Evolutionary conservation across 2,888 invertebrate species (phyloP).

Genomic region (Eumacrocentrus americanus): DNA sequence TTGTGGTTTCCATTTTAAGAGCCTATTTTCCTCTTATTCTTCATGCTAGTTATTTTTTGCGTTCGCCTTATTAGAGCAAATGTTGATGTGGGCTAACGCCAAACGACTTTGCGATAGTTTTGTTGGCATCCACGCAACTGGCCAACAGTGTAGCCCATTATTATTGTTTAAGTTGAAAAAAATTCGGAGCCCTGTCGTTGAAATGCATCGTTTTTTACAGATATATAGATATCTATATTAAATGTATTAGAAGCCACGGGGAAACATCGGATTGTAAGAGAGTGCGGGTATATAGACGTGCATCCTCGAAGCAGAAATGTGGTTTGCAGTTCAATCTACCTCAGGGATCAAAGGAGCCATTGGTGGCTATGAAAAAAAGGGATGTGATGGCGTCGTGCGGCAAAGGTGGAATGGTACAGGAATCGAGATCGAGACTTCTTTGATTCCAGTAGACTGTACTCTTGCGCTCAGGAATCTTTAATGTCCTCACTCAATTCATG

Average conservation of each 20-base stretch:
- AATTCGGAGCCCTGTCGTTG: no score
- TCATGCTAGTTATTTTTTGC: background rate
- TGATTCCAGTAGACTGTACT: slow-evolving; percentile 10
- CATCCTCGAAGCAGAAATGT: slow-evolving; percentile 21
- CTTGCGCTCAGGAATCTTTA: slow-evolving; percentile 3
- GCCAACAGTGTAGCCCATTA: no score
- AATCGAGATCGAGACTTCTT: slow-evolving; percentile 6
- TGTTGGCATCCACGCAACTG: background rate
- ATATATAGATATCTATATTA: no score
- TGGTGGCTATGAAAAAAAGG: background rate
- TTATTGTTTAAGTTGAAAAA: no score
- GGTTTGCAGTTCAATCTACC: slow-evolving; percentile 30
- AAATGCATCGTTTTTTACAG: no score
- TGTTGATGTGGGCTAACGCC: background rate
- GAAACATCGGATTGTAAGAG: background rate
- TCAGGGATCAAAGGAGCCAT: slow-evolving; percentile 33
- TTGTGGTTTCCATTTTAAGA: slow-evolving; percentile 1
- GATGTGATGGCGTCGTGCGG: background rate
- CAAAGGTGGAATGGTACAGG: background rate
- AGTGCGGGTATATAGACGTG: background rate
- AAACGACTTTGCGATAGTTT: slow-evolving; percentile 1
- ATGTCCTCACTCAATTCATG: no score
- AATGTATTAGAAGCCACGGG: no score
- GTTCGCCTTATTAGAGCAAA: background rate
- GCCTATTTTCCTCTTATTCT: no score